Conservation (phyloP, 2,888 invertebrate genomes). For the Furcula furcula region DNA sequence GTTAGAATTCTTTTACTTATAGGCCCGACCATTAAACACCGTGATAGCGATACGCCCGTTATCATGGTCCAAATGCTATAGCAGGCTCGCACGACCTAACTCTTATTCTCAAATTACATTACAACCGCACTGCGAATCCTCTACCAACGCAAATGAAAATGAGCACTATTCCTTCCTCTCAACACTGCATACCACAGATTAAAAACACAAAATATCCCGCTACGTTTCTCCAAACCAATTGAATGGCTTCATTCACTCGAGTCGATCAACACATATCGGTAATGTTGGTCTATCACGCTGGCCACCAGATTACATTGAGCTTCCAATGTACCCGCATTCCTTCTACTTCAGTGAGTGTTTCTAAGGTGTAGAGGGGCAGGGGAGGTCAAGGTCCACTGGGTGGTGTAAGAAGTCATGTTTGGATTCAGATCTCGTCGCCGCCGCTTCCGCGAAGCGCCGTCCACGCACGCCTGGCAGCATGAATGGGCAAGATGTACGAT, state of each 20-base stretch:
- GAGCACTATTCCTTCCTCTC: neutral
- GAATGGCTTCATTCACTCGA: slow-evolving; percentile 44
- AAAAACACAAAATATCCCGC: slow-evolving; percentile 30
- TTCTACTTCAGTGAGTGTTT: neutral
- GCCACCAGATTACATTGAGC: slow-evolving; percentile 2
- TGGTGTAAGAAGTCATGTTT: slow-evolving; percentile 43
- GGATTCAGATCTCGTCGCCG: slow-evolving; percentile 44
- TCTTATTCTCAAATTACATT: too few relatives aligned
- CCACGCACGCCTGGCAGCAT: slow-evolving; percentile 2
- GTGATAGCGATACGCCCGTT: too few relatives aligned
- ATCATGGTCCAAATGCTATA: too few relatives aligned
- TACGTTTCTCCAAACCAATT: slow-evolving; percentile 37
- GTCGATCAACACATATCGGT: slow-evolving; percentile 41
- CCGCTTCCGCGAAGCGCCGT: slow-evolving; percentile 43
- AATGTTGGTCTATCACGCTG: slow-evolving; percentile 39
- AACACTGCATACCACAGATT: slow-evolving; percentile 8
- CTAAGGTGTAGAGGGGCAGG: neutral
- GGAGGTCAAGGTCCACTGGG: neutral
- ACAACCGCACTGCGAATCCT: too few relatives aligned
- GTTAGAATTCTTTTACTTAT: too few relatives aligned
- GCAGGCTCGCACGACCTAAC: too few relatives aligned
- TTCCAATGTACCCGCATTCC: neutral
- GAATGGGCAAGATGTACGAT: slow-evolving; percentile 25
- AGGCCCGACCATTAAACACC: too few relatives aligned
- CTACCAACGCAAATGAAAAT: neutral